A percentile compares a stretch with the other conserved stretches of the same genome.
Evolutionary conservation across 1,140 invertebrate species (phyloP).

Genomic region (Drosophila biarmipes): DNA sequence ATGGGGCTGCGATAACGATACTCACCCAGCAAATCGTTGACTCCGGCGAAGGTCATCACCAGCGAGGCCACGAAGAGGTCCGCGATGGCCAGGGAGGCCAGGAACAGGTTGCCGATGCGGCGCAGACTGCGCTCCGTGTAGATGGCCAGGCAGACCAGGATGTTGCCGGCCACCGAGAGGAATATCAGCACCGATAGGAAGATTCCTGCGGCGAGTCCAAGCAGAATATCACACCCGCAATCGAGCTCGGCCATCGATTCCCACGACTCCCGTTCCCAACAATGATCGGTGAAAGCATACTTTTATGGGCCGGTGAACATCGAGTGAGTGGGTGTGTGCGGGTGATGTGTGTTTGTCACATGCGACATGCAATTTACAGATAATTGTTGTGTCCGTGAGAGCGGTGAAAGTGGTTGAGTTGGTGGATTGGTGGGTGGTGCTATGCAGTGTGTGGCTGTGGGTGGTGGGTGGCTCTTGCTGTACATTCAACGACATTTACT

Average conservation of each 20-base stretch:
- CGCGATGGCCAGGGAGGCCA: slow-evolving; percentile 97
- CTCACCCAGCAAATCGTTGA: slow-evolving; percentile 91
- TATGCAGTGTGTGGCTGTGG: slow-evolving; percentile 17
- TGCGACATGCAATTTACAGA: slow-evolving; percentile 63
- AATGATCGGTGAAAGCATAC: slow-evolving; percentile 66
- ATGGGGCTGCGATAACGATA: neutral
- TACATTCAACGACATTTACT: slow-evolving; percentile 85
- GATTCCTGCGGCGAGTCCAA: slow-evolving; percentile 87
- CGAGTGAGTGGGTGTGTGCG: slow-evolving; percentile 20
- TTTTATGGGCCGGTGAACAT: slow-evolving; percentile 50
- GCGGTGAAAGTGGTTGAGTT: slow-evolving; percentile 4
- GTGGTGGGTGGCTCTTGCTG: slow-evolving; percentile 35
- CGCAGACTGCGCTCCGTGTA: slow-evolving; percentile 96
- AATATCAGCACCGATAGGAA: slow-evolving; percentile 96
- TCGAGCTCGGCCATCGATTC: slow-evolving; percentile 14
- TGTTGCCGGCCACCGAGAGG: slow-evolving; percentile 96
- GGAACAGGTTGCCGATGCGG: slow-evolving; percentile 96
- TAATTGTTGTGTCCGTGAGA: slow-evolving; percentile 54
- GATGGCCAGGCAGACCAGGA: slow-evolving; percentile 97
- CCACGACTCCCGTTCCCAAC: slow-evolving; percentile 6
- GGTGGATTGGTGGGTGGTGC: slow-evolving; percentile 8
- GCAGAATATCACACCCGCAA: slow-evolving; percentile 50
- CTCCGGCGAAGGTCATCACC: slow-evolving; percentile 96
- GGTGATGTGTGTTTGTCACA: slow-evolving; percentile 37
- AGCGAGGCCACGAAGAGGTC: slow-evolving; percentile 97